Base-by-base conservation (phyloP, 2,888 invertebrate species). In the Digitonthophagus gazella region DNA sequence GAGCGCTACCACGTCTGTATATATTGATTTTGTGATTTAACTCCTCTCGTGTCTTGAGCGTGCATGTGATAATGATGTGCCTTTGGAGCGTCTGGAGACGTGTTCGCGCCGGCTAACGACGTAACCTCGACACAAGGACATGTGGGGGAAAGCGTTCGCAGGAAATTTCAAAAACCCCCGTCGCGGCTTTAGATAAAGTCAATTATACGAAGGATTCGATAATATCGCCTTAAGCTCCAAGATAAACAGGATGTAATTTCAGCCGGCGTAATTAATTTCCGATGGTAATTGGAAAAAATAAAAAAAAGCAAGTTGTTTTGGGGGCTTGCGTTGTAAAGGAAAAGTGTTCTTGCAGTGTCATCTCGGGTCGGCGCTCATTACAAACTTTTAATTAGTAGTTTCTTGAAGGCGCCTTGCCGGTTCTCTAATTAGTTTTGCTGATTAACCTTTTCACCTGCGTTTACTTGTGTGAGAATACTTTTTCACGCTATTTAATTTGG, bases 21-120 rank as follows among this genome's bases (percentile, higher is more conserved):
- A 44, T 68, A 68, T 68, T 68, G 68, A 68, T 68, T 68, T 68
- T 68, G 65, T 68, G 68, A 68, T 68, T 68, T 68, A 65, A 68
- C 68, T 44, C 64, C 54, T 54, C 58, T 58, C 58, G 64, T 65
- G 65, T 65, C 58, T 64, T 55, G 44, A 16, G 63, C 58, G 58
- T 58, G 61, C 58, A 66, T 69, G 68, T 65, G 61, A 65, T 61
- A 69, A 69, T 65, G 65, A 61, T 65, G 68, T 65, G 65, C 28
- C 28, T 44, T 44, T 44, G 28, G 28, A 44, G 28, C 28, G 28
- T 44, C 28, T 44, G 28, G 28, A 44, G 28, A 44, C 28, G 28
- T 44, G 28, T 44, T 44, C 28, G 28, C 28, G 28, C 11, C 28
- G 28, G 28, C 28, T 44, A 44, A 44, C 28, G 28, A 44, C 28